phyloP scores from a whole-genome alignment of 1,140 invertebrate species.

The Listronotus oregonensis region DNA sequence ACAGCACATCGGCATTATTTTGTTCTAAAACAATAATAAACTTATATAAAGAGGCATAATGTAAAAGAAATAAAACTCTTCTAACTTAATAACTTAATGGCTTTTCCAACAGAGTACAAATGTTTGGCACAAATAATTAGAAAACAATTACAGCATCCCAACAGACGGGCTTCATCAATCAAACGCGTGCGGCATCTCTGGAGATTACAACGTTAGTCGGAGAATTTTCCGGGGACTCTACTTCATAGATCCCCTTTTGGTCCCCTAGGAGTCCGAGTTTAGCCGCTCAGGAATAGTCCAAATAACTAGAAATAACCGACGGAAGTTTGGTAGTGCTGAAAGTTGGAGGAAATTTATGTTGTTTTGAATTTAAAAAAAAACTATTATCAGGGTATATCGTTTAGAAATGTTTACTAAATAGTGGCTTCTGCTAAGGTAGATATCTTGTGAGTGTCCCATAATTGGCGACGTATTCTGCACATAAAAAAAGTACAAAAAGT shows the following conservation, averaged over 20 bases:
- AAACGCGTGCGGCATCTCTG: constrained; percentile 39
- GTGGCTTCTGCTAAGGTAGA: too few species aligned
- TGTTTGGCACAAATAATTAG: constrained; percentile 45
- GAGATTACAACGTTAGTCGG: constrained; percentile 35
- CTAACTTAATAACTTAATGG: constrained; percentile 16
- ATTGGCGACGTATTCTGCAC: too few species aligned
- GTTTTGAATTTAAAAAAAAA: constrained; percentile 8
- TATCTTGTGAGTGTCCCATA: too few species aligned
- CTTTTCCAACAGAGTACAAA: constrained; percentile 7
- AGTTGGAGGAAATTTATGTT: constrained; percentile 23
- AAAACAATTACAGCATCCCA: constrained; percentile 42
- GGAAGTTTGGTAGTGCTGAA: constrained; percentile 19
- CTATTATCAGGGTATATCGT: background rate
- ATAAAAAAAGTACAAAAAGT: too few species aligned
- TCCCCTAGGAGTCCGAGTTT: constrained; percentile 23
- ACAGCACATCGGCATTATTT: too few species aligned
- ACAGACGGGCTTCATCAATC: constrained; percentile 38
- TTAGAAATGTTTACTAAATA: too few species aligned
- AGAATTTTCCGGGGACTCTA: constrained; percentile 22
- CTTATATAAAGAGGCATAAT: background rate
- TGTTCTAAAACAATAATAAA: too few species aligned
- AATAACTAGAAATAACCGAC: constrained; percentile 22
- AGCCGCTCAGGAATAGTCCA: constrained; percentile 16
- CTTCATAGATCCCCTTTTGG: constrained; percentile 22
- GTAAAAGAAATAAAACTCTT: constrained; percentile 4